Evolutionary conservation across 2,888 invertebrate species (phyloP), one percentile per base, ranked within the genome.

Genomic region (Pyrrhia umbra): DNA sequence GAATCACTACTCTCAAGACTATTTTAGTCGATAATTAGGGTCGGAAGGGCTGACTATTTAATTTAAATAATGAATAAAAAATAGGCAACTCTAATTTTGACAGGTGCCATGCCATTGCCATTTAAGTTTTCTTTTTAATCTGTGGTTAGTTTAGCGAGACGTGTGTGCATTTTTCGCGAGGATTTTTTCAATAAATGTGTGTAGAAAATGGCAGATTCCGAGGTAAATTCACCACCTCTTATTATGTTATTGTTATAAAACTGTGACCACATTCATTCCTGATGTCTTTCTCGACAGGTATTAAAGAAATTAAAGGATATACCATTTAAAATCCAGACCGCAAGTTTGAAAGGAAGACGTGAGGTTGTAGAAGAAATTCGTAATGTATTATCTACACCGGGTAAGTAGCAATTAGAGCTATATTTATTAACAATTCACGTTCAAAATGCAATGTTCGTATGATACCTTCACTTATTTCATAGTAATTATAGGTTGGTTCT

Each of bases 291-390:
- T 85, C 78, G 55, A 63, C 92, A 97, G 97, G 93, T 97, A 79
- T 91, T 96, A 77, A 96, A 95, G 91, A 96, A 96, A 85, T 92
- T 97, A 79, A 97, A 97, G 90, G 97, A 97, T 95, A 95, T 97
- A 84, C 96, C 97, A 62, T 96, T 96, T 88, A 96, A 96, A 91
- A 95, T 97, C 83, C 97, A 97, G 90, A 96, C 96, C 84, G 95
- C 97, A 76, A 97, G 97, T 92, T 93, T 96, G 86, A 96, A 96
- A 86, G 96, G 96, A 85, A 95, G 97, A 85, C 96, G 96, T 86
- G 94, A 96, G 88, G 95, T 97, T 83, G 93, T 97, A 72, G 91
- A 96, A 82, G 96, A 96, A 94, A 96, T 97, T 88, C 95, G 96
- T 84, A 94, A 95, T 90, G 96, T 97, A 88, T 95, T 98, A 88